Evolutionary conservation across 35 echinoderm and acorn worm genomes (phyloP).

Genomic region (Apostichopus parvimensis): DNA sequence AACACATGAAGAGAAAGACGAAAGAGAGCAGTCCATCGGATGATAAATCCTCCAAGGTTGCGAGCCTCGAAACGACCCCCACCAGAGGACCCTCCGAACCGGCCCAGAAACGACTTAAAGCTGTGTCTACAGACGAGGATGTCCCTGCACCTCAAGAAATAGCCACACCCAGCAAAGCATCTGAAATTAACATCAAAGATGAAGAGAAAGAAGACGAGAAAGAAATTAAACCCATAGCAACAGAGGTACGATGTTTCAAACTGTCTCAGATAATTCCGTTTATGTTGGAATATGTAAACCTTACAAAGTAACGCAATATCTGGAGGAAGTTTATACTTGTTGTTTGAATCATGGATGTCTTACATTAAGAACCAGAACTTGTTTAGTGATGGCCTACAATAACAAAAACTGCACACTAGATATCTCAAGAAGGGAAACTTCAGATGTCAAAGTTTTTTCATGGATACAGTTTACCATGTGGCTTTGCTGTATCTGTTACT

Average conservation of each 20-base stretch:
- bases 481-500: no score
- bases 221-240: neutral
- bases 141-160: neutral
- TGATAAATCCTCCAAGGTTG: neutral
- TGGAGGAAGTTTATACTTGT: no score
- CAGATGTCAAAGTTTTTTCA: neutral
- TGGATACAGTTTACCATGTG: no score
- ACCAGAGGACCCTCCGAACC: slow-evolving; percentile 8
- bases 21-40: slow-evolving; percentile 17
- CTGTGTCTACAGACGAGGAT: neutral
- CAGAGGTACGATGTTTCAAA: neutral
- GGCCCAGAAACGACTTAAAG: slow-evolving; percentile 20
- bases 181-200: neutral
- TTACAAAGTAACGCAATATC: no score
- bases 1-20: slow-evolving; percentile 41
- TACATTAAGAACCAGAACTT: no score
- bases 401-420: no score
- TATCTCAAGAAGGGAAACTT: no score
- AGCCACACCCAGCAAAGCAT: slow-evolving; percentile 1
- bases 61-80: neutral
- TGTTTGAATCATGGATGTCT: no score
- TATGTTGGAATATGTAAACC: neutral
- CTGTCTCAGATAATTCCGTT: neutral
- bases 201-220: slow-evolving; percentile 28
- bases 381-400: no score